Conservation (phyloP, 92 coral and sea anemone genomes). For the Epizoanthus fatuus region DNA sequence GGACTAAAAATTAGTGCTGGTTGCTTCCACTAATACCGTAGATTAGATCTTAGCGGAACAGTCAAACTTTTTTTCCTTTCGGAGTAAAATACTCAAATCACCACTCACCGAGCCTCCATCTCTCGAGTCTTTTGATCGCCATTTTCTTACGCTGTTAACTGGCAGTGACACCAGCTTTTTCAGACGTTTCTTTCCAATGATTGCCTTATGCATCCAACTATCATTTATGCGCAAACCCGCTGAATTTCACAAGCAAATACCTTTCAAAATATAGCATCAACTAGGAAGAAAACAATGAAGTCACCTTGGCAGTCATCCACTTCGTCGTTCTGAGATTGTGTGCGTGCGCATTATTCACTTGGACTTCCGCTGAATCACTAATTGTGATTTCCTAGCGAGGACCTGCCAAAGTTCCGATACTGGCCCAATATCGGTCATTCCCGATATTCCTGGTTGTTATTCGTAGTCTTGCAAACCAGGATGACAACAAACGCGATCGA, state of each 20-base stretch:
- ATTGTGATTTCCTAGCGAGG: neutral
- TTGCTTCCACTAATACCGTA: too few relatives aligned
- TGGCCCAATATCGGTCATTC: neutral
- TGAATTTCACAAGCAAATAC: neutral
- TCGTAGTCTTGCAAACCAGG: constrained; percentile 26
- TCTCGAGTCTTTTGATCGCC: constrained; percentile 86
- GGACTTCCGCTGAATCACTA: constrained; percentile 13
- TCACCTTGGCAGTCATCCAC: neutral
- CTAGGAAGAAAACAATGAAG: constrained; percentile 11
- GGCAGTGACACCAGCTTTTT: constrained; percentile 95
- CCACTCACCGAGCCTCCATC: constrained; percentile 86
- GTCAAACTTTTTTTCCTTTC: too few relatives aligned
- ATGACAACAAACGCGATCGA: constrained; percentile 5
- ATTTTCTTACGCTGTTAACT: constrained; percentile 88
- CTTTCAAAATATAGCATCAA: neutral
- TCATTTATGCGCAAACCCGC: constrained; percentile 24
- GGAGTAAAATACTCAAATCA: too few relatives aligned
- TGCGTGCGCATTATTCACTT: constrained; percentile 26
- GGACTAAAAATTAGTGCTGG: too few relatives aligned
- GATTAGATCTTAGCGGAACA: too few relatives aligned
- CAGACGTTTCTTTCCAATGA: constrained; percentile 95
- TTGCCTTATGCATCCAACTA: constrained; percentile 90
- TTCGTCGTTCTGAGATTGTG: neutral
- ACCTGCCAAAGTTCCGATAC: neutral
- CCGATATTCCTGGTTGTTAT: neutral